Evolutionary conservation across 1,140 invertebrate genomes (phyloP).

Genomic region (Rhopalosiphum maidis): DNA sequence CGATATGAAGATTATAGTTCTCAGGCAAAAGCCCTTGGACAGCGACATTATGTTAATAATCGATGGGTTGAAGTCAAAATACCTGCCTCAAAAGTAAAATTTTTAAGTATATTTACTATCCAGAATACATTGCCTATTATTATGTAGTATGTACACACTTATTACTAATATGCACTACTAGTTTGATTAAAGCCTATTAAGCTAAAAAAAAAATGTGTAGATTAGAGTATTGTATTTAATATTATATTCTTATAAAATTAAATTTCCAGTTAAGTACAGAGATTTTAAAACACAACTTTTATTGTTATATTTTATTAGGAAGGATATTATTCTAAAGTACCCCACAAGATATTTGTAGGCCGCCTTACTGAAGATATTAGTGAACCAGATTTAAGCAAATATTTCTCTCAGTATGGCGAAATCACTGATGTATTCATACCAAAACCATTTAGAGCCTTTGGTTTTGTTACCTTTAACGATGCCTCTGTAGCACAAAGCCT

Average conservation of each 20-base stretch:
- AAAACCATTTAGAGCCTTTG: constrained; percentile 92
- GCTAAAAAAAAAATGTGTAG: neutral
- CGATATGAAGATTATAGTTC: constrained; percentile 76
- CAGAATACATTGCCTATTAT: neutral
- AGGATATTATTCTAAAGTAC: constrained; percentile 84
- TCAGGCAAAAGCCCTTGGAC: constrained; percentile 70
- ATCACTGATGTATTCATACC: constrained; percentile 96
- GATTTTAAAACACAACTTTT: neutral
- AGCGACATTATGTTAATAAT: constrained; percentile 79
- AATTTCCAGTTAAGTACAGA: neutral
- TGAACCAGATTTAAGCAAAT: constrained; percentile 88
- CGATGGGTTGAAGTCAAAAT: constrained; percentile 84
- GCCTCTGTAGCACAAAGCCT: constrained; percentile 91
- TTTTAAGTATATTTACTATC: neutral
- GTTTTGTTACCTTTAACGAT: constrained; percentile 95
- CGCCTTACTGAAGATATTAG: constrained; percentile 91
- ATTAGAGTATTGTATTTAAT: neutral
- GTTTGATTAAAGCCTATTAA: neutral
- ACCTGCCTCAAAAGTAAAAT: constrained; percentile 72
- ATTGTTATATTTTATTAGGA: constrained; percentile 65
- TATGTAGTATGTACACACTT: neutral
- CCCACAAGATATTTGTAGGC: constrained; percentile 96
- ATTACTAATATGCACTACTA: neutral
- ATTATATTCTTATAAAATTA: neutral
- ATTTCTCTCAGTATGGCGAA: constrained; percentile 95